Percentiles rank a stretch among this genome's conserved stretches.
phyloP scores from a whole-genome alignment of 2,888 invertebrate genomes.

The Brachypterus glaber region DNA sequence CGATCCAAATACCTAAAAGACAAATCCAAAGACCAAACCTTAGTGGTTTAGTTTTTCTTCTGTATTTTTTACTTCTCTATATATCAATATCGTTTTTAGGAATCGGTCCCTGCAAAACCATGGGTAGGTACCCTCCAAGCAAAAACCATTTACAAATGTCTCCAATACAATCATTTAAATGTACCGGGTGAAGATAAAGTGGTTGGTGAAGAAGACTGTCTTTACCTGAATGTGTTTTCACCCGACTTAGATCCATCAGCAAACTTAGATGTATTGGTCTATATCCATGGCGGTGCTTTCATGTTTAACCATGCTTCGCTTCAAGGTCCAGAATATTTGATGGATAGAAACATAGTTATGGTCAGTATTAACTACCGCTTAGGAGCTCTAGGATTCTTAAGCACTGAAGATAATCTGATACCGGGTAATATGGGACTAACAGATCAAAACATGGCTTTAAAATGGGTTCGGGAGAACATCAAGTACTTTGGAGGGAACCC shows the following conservation, averaged over 20 bases:
- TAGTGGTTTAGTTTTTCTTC: too few species aligned
- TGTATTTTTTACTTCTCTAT: too few species aligned
- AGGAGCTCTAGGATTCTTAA: constrained; percentile 61
- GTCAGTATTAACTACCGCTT: constrained; percentile 58
- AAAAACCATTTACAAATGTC: constrained; percentile 28
- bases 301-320: constrained; percentile 49
- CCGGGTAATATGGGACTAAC: constrained; percentile 64
- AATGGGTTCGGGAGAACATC: constrained; percentile 59
- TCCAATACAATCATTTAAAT: neutral
- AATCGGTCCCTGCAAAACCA: constrained; percentile 44
- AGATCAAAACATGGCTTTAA: constrained; percentile 58
- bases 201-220: constrained; percentile 47
- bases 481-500: constrained; percentile 59
- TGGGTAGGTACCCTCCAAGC: constrained; percentile 58
- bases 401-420: constrained; percentile 55
- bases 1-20: neutral
- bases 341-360: constrained; percentile 52
- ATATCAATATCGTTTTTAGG: too few species aligned
- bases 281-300: constrained; percentile 54
- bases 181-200: neutral
- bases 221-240: constrained; percentile 50
- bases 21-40: constrained; percentile 4
- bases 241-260: constrained; percentile 31
- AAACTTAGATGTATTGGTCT: constrained; percentile 48
- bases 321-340: constrained; percentile 44